Conservation (phyloP, 2,113 vertebrate genomes). For the Scophthalmus maximus region DNA sequence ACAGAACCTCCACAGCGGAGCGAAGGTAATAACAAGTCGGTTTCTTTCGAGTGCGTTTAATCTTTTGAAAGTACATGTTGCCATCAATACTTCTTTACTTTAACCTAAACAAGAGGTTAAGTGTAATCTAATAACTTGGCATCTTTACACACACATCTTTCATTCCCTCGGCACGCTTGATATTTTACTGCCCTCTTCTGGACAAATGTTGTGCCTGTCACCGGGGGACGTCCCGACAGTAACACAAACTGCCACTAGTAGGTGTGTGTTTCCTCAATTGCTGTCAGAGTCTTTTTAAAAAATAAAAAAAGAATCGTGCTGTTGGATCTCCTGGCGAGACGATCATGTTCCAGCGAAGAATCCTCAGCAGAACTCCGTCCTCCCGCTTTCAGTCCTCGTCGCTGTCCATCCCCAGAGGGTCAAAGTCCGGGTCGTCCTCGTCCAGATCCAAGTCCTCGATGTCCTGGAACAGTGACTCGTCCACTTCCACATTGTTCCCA, state of each 20-base stretch:
- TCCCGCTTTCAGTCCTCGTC: conserved; percentile 84
- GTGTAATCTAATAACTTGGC: neutral
- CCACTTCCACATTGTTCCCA: conserved; percentile 96
- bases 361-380: neutral
- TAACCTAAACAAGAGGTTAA: neutral
- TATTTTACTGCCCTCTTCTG: conserved; percentile 21
- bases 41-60: neutral
- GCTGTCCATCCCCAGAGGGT: conserved; percentile 89
- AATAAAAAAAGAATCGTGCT: conserved; percentile 20
- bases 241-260: conserved; percentile 4
- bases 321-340: conserved; percentile 8
- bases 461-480: conserved; percentile 98
- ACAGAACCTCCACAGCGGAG: no score
- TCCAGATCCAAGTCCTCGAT: conserved; percentile 96
- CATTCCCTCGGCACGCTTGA: neutral
- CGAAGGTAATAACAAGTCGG: no score
- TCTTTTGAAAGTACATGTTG: neutral
- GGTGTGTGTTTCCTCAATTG: neutral
- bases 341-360: neutral
- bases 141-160: neutral
- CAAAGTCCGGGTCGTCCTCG: conserved; percentile 93
- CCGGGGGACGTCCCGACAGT: neutral
- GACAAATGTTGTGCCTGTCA: neutral
- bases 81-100: neutral
- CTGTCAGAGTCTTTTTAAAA: conserved; percentile 33